Conservation (phyloP, 1,140 invertebrate species). For the Heterodera carotae region DNA sequence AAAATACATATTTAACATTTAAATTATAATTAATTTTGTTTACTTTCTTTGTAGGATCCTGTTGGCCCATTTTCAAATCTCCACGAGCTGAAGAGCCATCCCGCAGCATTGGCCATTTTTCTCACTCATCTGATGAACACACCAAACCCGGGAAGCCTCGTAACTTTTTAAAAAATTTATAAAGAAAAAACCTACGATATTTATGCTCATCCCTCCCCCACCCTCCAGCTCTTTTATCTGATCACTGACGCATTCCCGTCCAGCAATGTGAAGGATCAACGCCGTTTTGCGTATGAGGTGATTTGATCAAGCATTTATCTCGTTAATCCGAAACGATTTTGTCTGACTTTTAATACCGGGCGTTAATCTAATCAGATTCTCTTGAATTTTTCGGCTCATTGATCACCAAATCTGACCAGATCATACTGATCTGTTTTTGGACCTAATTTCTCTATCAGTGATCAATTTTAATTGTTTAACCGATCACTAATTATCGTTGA, state of each 20-base stretch:
- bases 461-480: too few relatives aligned
- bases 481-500: too few relatives aligned
- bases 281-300: constrained; percentile 96
- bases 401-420: too few relatives aligned
- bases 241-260: constrained; percentile 78
- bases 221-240: constrained; percentile 78
- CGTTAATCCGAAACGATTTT: too few relatives aligned
- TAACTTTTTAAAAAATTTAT: constrained; percentile 1
- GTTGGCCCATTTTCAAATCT: constrained; percentile 42
- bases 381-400: too few relatives aligned
- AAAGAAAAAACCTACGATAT: too few relatives aligned
- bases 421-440: too few relatives aligned
- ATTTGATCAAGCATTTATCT: too few relatives aligned
- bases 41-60: constrained; percentile 29
- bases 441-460: too few relatives aligned
- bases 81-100: constrained; percentile 37
- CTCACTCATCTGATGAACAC: constrained; percentile 42
- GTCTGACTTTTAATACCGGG: too few relatives aligned
- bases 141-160: constrained; percentile 45
- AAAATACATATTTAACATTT: constrained; percentile 10
- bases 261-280: constrained; percentile 82
- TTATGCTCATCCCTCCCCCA: neutral
- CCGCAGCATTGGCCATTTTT: constrained; percentile 43
- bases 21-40: constrained; percentile 15
- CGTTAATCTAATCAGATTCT: too few relatives aligned